These are phyloP conservation scores for Netelia melanura DNA, from an alignment of 2,888 invertebrate genomes.

Conservation along the genomic window DNA sequence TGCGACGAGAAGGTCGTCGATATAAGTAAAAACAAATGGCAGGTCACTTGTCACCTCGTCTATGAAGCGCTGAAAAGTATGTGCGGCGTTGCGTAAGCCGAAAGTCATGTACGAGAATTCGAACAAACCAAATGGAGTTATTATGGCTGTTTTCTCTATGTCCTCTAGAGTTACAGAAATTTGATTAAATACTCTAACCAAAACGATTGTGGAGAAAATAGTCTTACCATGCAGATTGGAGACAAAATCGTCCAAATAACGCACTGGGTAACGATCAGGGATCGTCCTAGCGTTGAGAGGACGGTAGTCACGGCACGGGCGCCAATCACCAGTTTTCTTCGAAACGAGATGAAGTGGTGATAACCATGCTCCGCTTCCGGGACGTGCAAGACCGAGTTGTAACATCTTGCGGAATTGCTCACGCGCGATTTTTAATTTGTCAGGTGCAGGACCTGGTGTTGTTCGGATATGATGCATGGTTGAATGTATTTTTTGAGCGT, in stretches of 20 bases:
- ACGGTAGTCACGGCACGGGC: constrained; percentile 78
- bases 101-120: constrained; percentile 72
- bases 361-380: constrained; percentile 80
- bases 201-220: constrained; percentile 74
- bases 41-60: constrained; percentile 61
- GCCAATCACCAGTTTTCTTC: constrained; percentile 73
- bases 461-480: constrained; percentile 74
- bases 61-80: constrained; percentile 75
- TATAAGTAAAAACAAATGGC: constrained; percentile 36
- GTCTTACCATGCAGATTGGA: constrained; percentile 51
- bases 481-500: constrained; percentile 57
- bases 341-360: constrained; percentile 79
- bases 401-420: constrained; percentile 78
- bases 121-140: constrained; percentile 74
- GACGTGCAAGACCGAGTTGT: constrained; percentile 78
- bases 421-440: constrained; percentile 73
- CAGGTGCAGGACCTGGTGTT: constrained; percentile 63
- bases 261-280: constrained; percentile 80
- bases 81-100: constrained; percentile 74
- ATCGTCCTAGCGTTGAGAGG: constrained; percentile 76
- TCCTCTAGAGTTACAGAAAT: constrained; percentile 74
- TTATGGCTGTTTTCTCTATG: constrained; percentile 75
- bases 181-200: constrained; percentile 74
- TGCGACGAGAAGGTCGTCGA: constrained; percentile 59
- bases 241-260: constrained; percentile 75